Evolutionary conservation across 2,113 vertebrate species (phyloP).

Genomic region (Pyrgilauda ruficollis): DNA sequence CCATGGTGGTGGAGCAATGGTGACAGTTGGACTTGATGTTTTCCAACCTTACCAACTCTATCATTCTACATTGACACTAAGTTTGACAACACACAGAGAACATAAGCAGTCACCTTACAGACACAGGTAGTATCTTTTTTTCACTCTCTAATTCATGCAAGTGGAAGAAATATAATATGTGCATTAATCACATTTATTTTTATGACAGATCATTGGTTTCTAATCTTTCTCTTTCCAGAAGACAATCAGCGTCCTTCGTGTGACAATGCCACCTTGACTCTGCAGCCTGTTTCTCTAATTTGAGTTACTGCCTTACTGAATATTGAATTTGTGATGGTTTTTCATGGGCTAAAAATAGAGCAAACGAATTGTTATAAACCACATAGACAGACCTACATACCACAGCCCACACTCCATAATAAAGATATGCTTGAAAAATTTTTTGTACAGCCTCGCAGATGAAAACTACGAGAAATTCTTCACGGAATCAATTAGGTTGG

Average conservation of each 20-base stretch:
- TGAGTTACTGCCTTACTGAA: neutral
- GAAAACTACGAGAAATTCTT: neutral
- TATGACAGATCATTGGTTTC: neutral
- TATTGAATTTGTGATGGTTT: neutral
- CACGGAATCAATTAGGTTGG: neutral
- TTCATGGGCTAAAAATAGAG: neutral
- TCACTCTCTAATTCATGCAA: neutral
- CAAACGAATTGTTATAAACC: neutral
- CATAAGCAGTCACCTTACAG: neutral
- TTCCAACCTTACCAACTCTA: neutral
- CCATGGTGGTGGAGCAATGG: too few species aligned
- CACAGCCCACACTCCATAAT: neutral
- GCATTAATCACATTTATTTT: neutral
- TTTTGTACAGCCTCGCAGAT: neutral
- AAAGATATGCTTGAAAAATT: accelerated
- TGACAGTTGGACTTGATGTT: accelerated
- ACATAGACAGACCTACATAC: neutral
- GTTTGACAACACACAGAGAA: neutral
- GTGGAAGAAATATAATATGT: neutral
- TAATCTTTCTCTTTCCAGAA: neutral
- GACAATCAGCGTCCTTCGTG: neutral
- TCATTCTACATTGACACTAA: neutral
- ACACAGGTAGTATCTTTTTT: neutral
- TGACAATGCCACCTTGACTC: neutral
- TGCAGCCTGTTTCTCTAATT: neutral